Evolutionary conservation across 2,888 invertebrate species (phyloP), one percentile per base, ranked within the genome.

Genomic region (Eulithis prunata): DNA sequence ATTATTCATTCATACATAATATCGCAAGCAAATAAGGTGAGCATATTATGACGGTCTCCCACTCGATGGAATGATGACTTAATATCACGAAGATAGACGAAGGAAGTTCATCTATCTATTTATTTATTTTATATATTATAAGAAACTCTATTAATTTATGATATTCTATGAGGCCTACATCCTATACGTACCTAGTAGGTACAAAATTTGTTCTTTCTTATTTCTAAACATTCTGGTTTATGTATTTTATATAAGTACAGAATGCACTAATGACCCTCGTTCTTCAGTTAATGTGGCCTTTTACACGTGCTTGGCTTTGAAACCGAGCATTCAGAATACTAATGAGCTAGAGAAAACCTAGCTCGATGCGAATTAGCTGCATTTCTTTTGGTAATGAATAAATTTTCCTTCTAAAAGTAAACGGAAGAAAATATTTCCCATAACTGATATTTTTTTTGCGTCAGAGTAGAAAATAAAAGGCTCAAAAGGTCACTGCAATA

Each of bases 241-340:
- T 28, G 53, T 51, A 32, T 52, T 52, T 59, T 53, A 32, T 36
- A 11, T 59, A 32, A 32, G 32, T 3, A n/a, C 8, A 54, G 21
- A 38, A 54, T 45, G 38, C 60, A 54, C 54, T 61, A 61, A 61
- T 54, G 53, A 61, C 36, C 14, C 46, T 38, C 4, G 45, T 53
- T 59, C 52, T 59, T 45, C 7, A 47, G 54, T 61, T 61, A 61
- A 61, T 61, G 45, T 46, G 36, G 38, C 54, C 54, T 61, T 60
- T 61, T 61, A 61, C 60, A 61, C 60, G 60, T 61, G 53, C 60
- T 54, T 61, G 46, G 60, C 53, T 60, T 53, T 52, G 43, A 36
- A 54, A 38, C 54, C 46, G 38, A 61, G 54, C 60, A 21, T 46
- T 47, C 46, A 61, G 60, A 54, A 61, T 57, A 53, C 62, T 63